A percentile compares a stretch with the other conserved stretches of the same genome.
Conservation (phyloP, 2,888 invertebrate species). For the Nycteola revayana region DNA sequence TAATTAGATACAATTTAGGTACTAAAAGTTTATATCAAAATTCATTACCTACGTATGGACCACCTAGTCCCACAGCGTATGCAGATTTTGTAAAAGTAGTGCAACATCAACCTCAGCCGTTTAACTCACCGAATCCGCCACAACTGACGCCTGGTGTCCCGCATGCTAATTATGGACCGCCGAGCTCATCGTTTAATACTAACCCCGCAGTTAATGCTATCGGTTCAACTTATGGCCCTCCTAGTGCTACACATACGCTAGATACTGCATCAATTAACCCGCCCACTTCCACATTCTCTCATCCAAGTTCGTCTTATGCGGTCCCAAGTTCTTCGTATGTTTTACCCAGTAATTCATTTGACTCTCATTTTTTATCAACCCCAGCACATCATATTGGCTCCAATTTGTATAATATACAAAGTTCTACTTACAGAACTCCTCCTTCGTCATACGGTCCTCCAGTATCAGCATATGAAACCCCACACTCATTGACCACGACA, state of each 20-base stretch:
- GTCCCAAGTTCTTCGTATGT: conserved; percentile 27
- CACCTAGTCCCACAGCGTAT: conserved; percentile 64
- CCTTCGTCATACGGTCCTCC: conserved; percentile 34
- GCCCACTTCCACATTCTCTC: conserved; percentile 44
- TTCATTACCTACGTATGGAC: conserved; percentile 62
- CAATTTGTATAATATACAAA: conserved; percentile 34
- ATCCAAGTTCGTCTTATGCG: conserved; percentile 41
- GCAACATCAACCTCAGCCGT: conserved; percentile 50
- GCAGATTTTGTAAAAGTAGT: conserved; percentile 43
- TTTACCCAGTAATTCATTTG: conserved; percentile 17
- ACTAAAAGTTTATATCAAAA: conserved; percentile 56
- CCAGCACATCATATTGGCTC: conserved; percentile 27
- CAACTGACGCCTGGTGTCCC: conserved; percentile 47
- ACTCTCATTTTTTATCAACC: conserved; percentile 30
- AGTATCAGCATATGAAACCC: conserved; percentile 39
- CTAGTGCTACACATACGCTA: conserved; percentile 53
- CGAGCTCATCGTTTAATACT: conserved; percentile 38
- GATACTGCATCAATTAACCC: conserved; percentile 55
- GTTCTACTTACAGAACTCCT: conserved; percentile 46
- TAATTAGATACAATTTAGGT: conserved; percentile 76
- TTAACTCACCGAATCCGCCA: conserved; percentile 39
- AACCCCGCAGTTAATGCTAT: conserved; percentile 33
- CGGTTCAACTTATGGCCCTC: conserved; percentile 61
- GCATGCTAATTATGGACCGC: conserved; percentile 56
- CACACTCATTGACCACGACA: conserved; percentile 40